Conservation (phyloP, 2,113 vertebrate genomes). For the Myotis lucifugus region DNA sequence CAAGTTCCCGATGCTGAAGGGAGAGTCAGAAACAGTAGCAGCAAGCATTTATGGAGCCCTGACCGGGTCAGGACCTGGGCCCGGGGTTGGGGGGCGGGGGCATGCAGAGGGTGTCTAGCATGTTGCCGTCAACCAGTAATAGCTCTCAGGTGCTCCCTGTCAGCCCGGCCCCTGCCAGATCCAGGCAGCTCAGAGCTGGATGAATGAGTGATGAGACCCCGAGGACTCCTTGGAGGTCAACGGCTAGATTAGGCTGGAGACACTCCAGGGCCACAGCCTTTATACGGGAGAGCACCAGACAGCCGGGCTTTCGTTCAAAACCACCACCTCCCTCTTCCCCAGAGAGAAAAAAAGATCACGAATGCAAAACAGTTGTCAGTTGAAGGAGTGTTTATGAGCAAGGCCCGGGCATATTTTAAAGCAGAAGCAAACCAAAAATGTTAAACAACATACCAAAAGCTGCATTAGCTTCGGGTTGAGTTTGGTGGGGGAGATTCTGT, state of each 20-base stretch:
- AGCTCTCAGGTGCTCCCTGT: not conserved
- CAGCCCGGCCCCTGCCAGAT: not conserved
- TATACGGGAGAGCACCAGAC: not conserved
- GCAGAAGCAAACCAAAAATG: not conserved
- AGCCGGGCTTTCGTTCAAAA: not conserved
- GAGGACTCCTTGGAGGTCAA: not conserved
- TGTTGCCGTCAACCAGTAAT: not conserved
- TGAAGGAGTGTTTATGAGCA: not conserved
- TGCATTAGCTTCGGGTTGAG: not conserved
- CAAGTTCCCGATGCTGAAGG: not conserved
- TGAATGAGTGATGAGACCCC: not conserved
- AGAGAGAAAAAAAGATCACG: not conserved
- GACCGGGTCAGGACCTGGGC: not conserved
- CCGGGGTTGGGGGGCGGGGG: not conserved
- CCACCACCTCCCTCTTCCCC: not conserved
- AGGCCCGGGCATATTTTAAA: not conserved
- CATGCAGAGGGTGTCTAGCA: not conserved
- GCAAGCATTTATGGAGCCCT: not conserved
- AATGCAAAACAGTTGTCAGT: not conserved
- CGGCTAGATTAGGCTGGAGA: not conserved
- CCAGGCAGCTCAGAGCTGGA: not conserved
- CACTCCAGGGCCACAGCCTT: not conserved
- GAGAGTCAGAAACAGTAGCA: not conserved
- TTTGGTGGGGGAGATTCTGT: constrained; percentile 7
- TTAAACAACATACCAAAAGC: not conserved